Evolutionary conservation across 35 echinoderm and acorn worm genomes (phyloP).

Genomic region (Amphiura filiformis): DNA sequence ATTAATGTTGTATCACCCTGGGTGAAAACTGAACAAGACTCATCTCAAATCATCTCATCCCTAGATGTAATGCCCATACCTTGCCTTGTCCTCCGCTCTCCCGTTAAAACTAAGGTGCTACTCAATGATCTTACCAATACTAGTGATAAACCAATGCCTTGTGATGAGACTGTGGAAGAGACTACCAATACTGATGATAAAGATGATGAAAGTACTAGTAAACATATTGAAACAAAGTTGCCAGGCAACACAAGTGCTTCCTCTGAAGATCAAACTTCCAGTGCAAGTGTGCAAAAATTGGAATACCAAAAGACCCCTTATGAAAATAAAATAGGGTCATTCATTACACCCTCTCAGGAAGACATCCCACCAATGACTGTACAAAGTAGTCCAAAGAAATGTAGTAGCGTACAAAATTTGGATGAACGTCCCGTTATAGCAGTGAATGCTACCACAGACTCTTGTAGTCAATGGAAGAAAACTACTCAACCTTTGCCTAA

Average conservation of each 20-base stretch:
- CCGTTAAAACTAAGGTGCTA: neutral
- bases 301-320: neutral
- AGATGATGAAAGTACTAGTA: neutral
- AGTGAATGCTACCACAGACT: neutral
- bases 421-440: conserved; percentile 13
- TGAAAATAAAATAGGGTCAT: conserved; percentile 28
- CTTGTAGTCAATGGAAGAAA: too few relatives aligned
- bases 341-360: conserved; percentile 16
- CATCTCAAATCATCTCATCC: neutral
- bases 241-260: neutral
- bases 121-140: neutral
- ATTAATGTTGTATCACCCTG: neutral
- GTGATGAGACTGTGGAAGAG: neutral
- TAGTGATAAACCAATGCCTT: neutral
- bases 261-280: neutral
- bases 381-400: neutral
- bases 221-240: neutral
- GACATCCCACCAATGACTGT: neutral
- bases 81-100: neutral
- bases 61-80: neutral
- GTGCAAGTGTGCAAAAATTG: neutral
- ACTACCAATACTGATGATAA: neutral
- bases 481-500: too few relatives aligned
- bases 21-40: neutral
- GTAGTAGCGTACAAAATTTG: neutral